Evolutionary conservation across 2,888 invertebrate genomes (phyloP).

Genomic region (Noctua pronuba): DNA sequence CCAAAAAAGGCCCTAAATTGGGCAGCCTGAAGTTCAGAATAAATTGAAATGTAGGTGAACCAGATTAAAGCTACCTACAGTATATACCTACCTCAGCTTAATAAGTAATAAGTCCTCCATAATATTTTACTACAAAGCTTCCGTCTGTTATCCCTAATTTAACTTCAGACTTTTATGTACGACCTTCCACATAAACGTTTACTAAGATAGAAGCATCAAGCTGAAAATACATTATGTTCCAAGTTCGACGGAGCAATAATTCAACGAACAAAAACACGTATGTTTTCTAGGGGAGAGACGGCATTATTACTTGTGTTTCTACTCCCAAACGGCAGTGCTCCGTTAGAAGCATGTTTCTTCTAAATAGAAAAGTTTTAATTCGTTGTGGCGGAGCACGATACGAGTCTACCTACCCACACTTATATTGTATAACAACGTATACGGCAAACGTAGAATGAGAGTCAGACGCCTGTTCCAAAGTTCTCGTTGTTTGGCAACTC

Average conservation of each 20-base stretch:
- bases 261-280: constrained; percentile 76
- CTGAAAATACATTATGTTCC: constrained; percentile 70
- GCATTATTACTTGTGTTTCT: constrained; percentile 73
- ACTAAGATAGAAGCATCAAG: constrained; percentile 63
- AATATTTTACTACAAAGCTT: constrained; percentile 62
- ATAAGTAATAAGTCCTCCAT: constrained; percentile 18
- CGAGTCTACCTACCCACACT: constrained; percentile 43
- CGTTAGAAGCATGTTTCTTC: constrained; percentile 76
- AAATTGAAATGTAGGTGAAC: background rate
- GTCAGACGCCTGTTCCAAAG: constrained; percentile 62
- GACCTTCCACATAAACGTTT: constrained; percentile 61
- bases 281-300: constrained; percentile 72
- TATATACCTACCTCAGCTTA: constrained; percentile 7
- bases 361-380: constrained; percentile 86
- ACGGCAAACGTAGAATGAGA: constrained; percentile 58
- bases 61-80: background rate
- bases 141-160: constrained; percentile 64
- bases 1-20: background rate
- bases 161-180: constrained; percentile 58
- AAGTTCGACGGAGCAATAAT: constrained; percentile 72
- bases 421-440: constrained; percentile 49
- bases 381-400: constrained; percentile 72
- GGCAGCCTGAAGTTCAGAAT: background rate
- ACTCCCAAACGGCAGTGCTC: constrained; percentile 71
- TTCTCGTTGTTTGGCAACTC: constrained; percentile 71